Base-by-base conservation (phyloP, 2,113 vertebrate genomes). In the Tringa solitaria region DNA sequence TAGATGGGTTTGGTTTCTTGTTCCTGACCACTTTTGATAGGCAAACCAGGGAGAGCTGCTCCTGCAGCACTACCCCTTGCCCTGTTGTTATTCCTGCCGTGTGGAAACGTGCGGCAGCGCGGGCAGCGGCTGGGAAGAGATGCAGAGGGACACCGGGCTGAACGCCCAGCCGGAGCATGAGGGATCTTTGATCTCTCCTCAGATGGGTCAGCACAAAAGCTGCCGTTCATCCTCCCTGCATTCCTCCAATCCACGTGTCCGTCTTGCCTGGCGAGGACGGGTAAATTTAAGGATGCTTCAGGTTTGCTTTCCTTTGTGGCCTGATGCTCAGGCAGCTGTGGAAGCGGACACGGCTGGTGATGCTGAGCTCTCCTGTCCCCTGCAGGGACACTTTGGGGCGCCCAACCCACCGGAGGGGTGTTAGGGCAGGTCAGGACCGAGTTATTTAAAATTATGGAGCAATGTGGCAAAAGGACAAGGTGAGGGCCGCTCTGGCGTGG, bases 111-210 rank as follows among this genome's bases (percentile, higher is more conserved):
- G 26, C 43, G 48, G n/a, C 33, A 6, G 0, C 28, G 23, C 6
- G 14, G 54, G 18, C 43, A 93, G 68, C 19, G 7, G 1, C 77
- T 5, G n/a, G 57, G 48, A 60, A 60, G 59, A 30, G 81, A 16
- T 19, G 2, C 13, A 0, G 9, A 18, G 45, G 22, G 41, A 20
- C 1, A 0, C 0, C 10, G 59, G 67, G 45, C 67, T 95, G 67
- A 39, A 13, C 43, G 72, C 43, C 39, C 41, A 21, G 54, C 64
- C 48, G 3, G 14, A 79, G 90, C 5, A 19, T 5, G 74, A 16
- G 30, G 67, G 57, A 90, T 57, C 92, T 96, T 94, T 93, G 82
- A 77, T 96, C 67, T 89, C 56, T 53, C 22, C 93, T 32, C 57
- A 24, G 6, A 30, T 0, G 4, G 53, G 28, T 20, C 86, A 46